These are phyloP conservation scores for Pararge aegeria DNA, from an alignment of 1,140 invertebrate genomes.

Conservation along the genomic window DNA sequence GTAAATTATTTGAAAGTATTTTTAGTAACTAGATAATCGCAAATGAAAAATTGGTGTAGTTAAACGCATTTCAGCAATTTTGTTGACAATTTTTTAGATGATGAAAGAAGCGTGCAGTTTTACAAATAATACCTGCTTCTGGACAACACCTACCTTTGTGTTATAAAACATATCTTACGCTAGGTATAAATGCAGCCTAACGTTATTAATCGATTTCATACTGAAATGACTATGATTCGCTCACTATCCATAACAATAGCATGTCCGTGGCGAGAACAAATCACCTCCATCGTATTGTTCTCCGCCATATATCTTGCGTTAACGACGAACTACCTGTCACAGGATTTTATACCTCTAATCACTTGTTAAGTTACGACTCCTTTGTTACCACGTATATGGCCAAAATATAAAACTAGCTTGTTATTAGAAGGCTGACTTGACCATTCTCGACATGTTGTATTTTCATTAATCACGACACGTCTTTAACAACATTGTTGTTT, in stretches of 20 bases:
- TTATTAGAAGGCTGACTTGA: conserved; percentile 7
- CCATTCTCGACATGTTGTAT: neutral
- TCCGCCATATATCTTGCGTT: conserved; percentile 14
- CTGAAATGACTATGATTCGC: neutral
- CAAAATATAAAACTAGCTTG: conserved; percentile 4
- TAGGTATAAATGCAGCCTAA: neutral
- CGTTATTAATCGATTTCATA: neutral
- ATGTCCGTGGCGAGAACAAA: neutral
- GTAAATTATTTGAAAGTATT: too few species aligned
- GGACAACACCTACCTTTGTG: too few species aligned
- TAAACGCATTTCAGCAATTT: too few species aligned
- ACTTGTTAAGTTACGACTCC: conserved; percentile 12
- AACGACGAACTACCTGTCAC: conserved; percentile 21
- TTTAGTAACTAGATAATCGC: too few species aligned
- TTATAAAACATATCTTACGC: too few species aligned
- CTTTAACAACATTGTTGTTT: too few species aligned
- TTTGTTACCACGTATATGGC: neutral
- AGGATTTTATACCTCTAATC: conserved; percentile 20
- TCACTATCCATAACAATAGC: neutral
- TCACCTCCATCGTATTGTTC: conserved; percentile 6
- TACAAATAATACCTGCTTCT: too few species aligned
- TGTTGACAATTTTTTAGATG: too few species aligned
- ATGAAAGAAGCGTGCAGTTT: too few species aligned
- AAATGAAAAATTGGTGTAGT: too few species aligned
- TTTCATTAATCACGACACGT: neutral